Evolutionary conservation across 2,888 invertebrate species (phyloP), one percentile per base, ranked within the genome.

Genomic region (Platycnemis pennipes): DNA sequence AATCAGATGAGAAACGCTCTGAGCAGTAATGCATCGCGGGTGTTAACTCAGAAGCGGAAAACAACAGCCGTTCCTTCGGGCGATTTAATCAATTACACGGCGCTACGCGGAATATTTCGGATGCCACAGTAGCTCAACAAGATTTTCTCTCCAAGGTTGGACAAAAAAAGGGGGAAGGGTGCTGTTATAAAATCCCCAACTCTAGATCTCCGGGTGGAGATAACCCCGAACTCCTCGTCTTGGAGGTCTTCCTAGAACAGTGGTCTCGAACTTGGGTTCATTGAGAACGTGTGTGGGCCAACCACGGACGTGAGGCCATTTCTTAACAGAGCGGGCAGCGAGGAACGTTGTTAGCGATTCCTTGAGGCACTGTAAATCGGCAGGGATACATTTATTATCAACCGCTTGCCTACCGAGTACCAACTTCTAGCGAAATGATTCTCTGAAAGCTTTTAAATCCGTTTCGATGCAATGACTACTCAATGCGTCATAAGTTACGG

Each of bases 11-110:
- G n/a, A 49, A 49, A 49, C 37, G 77, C 31, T 31, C 11, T 37
- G 49, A 19, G 49, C n/a, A 11, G 77, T 37, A 77, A 77, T 37
- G 37, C 77, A 77, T 77, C 37, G 77, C 77, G 77, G 77, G 37
- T 77, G 77, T 77, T 77, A 77, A 37, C 77, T 31, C 13, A 16
- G 31, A 11, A 31, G 77, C 77, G 77, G 77, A 37, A 77, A 77
- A 77, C 77, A 77, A 77, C 77, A 37, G 77, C 31, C 77, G 37
- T 16, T 77, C 77, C 77, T 37, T 31, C 77, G 37, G 77, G 77
- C 77, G 77, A 37, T 77, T 77, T 37, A 77, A 77, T 77, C 77
- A 77, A 77, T 77, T 77, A 77, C 31, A 13, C 77, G 77, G 77
- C 7, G 77, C 77, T 77, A n/a, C 77, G 77, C 77, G 77, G 13